phyloP scores from a whole-genome alignment of 2,113 vertebrate species.

The Tetraodon nigroviridis region DNA sequence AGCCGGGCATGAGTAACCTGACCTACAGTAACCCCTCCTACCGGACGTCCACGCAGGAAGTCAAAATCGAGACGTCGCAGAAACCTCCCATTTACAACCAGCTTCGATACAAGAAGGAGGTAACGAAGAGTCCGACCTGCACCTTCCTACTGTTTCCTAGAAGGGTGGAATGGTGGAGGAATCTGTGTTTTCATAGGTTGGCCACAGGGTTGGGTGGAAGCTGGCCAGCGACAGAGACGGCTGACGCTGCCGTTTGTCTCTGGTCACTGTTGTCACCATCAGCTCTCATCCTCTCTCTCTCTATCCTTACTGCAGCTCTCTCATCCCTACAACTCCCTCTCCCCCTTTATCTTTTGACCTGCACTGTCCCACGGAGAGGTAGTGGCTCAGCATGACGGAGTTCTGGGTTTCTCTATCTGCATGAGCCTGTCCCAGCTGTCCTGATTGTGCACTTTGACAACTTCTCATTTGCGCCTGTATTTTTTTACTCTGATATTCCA shows the following conservation, averaged over 20 bases:
- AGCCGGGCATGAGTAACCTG: constrained; percentile 88
- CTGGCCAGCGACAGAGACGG: constrained; percentile 10
- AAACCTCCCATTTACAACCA: constrained; percentile 92
- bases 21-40: constrained; percentile 99
- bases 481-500: too few species aligned
- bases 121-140: constrained; percentile 40
- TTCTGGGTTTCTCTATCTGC: constrained; percentile 16
- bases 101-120: constrained; percentile 97
- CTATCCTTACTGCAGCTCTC: constrained; percentile 84
- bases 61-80: constrained; percentile 93
- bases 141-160: constrained; percentile 1
- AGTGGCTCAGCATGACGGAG: constrained; percentile 68
- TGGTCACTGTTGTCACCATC: constrained; percentile 3
- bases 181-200: constrained; percentile 29
- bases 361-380: constrained; percentile 77
- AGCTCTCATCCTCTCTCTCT: constrained; percentile 26
- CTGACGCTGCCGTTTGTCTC: constrained; percentile 12
- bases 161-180: constrained; percentile 25
- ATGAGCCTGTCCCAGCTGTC: constrained; percentile 26
- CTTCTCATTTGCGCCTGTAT: not conserved
- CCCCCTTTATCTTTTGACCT: constrained; percentile 98
- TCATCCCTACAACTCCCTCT: constrained; percentile 96
- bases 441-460: constrained; percentile 11
- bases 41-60: constrained; percentile 94
- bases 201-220: constrained; percentile 18